phyloP scores from a whole-genome alignment of 2,797 vertebrate species.

The Darevskia mixta region DNA sequence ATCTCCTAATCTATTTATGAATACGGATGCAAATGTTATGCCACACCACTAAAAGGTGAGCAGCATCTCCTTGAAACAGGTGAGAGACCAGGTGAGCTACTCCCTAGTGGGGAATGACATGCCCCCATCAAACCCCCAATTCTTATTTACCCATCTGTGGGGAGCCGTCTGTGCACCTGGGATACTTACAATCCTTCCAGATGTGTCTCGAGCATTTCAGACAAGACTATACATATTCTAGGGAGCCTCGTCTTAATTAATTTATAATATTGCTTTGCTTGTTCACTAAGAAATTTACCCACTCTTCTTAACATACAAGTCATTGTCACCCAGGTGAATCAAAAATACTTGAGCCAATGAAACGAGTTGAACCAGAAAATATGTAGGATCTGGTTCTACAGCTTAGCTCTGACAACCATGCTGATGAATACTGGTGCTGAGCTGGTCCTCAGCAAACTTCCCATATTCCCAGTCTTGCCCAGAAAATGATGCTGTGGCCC shows the following conservation, averaged over 20 bases:
- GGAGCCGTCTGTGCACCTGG: neutral
- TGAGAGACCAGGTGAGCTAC: neutral
- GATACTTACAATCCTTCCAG: neutral
- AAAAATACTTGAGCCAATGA: neutral
- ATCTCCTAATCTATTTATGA: neutral
- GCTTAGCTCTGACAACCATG: neutral
- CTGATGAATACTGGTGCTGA: neutral
- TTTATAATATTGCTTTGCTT: neutral
- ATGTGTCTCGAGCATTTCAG: neutral
- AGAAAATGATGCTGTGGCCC: neutral
- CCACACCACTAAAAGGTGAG: neutral
- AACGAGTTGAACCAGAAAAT: no score
- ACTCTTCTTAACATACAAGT: neutral
- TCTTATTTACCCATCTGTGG: neutral
- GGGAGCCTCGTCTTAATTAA: neutral
- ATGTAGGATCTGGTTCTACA: neutral
- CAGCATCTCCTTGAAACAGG: neutral
- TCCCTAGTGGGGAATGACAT: neutral
- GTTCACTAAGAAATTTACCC: neutral
- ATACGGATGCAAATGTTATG: neutral
- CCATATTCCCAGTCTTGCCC: neutral
- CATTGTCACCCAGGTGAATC: neutral
- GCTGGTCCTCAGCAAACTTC: neutral
- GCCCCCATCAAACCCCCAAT: neutral
- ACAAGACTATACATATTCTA: neutral